Evolutionary conservation across 2,113 vertebrate species (phyloP).

Genomic region (Sturnus vulgaris): DNA sequence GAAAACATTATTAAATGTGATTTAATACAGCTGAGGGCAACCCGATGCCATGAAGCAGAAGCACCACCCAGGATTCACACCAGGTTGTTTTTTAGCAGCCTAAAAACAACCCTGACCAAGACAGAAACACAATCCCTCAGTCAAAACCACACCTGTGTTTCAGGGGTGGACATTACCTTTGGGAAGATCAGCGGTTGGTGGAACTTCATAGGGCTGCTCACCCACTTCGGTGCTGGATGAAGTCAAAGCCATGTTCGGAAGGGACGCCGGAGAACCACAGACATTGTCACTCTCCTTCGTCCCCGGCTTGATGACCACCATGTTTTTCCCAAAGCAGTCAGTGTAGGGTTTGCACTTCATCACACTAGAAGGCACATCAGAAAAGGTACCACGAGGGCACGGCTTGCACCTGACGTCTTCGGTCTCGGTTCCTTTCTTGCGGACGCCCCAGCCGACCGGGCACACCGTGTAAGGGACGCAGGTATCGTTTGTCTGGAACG

Average conservation of each 20-base stretch:
- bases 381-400: slow-evolving; percentile 88
- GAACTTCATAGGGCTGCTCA: slow-evolving; percentile 44
- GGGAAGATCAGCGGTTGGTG: slow-evolving; percentile 58
- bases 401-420: slow-evolving; percentile 88
- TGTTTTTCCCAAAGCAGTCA: slow-evolving; percentile 82
- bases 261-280: slow-evolving; percentile 73
- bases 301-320: slow-evolving; percentile 77
- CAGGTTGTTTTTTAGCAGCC: background rate
- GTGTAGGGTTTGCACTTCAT: slow-evolving; percentile 84
- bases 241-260: slow-evolving; percentile 17
- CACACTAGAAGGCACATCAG: slow-evolving; percentile 80
- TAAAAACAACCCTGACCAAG: background rate
- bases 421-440: slow-evolving; percentile 82
- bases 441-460: slow-evolving; percentile 84
- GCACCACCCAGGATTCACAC: background rate
- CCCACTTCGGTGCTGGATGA: slow-evolving; percentile 12
- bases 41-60: background rate
- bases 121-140: background rate
- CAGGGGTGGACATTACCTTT: slow-evolving; percentile 66
- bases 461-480: slow-evolving; percentile 83
- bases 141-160: background rate
- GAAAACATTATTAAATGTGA: background rate
- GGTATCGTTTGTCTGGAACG: slow-evolving; percentile 73
- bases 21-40: background rate
- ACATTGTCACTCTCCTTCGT: slow-evolving; percentile 84